A percentile compares a stretch with the other conserved stretches of the same genome.
These are phyloP conservation scores for Pheosia gnoma DNA, from an alignment of 2,888 invertebrate genomes.

Conservation along the genomic window DNA sequence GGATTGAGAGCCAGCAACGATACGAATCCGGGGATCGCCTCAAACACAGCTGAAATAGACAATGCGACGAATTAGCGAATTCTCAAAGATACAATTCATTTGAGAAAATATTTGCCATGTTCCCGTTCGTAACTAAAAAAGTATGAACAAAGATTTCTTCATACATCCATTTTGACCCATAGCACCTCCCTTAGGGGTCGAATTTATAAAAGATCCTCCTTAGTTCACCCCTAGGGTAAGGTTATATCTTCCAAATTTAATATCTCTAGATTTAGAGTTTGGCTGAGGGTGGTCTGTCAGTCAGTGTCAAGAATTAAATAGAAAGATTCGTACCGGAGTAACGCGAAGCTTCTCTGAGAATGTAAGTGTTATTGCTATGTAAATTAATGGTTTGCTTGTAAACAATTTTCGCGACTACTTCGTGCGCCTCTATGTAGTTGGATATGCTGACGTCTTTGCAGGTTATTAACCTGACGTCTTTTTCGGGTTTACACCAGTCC, in stretches of 20 bases:
- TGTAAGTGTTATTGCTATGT: slow-evolving; percentile 77
- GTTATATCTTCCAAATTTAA: no score
- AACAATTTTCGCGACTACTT: slow-evolving; percentile 75
- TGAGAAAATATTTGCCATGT: slow-evolving; percentile 7
- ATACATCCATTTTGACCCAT: no score
- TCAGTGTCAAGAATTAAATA: no score
- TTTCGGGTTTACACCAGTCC: slow-evolving; percentile 77
- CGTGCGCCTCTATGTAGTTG: slow-evolving; percentile 82
- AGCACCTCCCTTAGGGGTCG: no score
- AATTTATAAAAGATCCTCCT: no score
- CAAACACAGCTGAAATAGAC: slow-evolving; percentile 72
- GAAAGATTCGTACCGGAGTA: slow-evolving; percentile 67
- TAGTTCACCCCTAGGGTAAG: no score
- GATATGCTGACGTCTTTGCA: slow-evolving; percentile 80
- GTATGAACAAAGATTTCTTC: no score
- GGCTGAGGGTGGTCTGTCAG: no score
- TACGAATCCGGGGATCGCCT: slow-evolving; percentile 80
- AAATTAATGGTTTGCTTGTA: slow-evolving; percentile 73
- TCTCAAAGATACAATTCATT: slow-evolving; percentile 18
- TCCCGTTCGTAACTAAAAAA: no score
- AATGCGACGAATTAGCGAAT: slow-evolving; percentile 22
- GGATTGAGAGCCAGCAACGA: slow-evolving; percentile 80
- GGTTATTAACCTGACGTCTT: slow-evolving; percentile 67
- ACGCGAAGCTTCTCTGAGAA: slow-evolving; percentile 73
- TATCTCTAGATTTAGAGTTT: no score